Evolutionary conservation across 1,140 invertebrate genomes (phyloP).

Genomic region (Rhagoletis pomonella): DNA sequence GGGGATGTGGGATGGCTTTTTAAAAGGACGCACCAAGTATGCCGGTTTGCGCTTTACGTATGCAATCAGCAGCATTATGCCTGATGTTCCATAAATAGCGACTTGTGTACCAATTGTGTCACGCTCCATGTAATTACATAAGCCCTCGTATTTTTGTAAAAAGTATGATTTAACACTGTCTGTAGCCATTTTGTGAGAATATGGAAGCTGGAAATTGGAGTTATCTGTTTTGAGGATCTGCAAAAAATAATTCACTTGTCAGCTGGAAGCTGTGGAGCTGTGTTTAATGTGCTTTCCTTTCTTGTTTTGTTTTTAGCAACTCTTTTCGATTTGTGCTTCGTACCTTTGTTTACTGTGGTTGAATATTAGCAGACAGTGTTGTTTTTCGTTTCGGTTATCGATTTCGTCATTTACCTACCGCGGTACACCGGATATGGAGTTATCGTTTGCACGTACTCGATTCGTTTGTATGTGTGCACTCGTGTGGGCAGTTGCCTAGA

Average conservation of each 20-base stretch:
- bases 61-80: conserved; percentile 66
- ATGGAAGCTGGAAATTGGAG: not conserved
- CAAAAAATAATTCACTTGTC: not conserved
- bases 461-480: not conserved
- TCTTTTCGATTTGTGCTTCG: conserved; percentile 6
- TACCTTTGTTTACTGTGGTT: not conserved
- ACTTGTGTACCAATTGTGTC: conserved; percentile 68
- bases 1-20: conserved; percentile 71
- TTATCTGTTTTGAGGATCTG: not conserved
- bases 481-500: conserved; percentile 13
- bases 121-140: conserved; percentile 71
- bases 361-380: not conserved
- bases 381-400: not conserved
- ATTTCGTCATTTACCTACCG: conserved; percentile 3
- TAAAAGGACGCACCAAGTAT: conserved; percentile 70
- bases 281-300: not conserved
- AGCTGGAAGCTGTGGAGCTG: not conserved
- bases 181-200: conserved; percentile 53
- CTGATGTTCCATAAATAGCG: conserved; percentile 67
- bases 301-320: not conserved
- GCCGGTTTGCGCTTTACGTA: conserved; percentile 70
- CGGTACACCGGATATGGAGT: not conserved
- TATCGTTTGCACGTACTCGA: not conserved
- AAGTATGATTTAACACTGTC: conserved; percentile 61
- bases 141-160: conserved; percentile 65